Percentiles rank a stretch among this genome's conserved stretches.
Evolutionary conservation across 2,113 vertebrate genomes (phyloP).

Genomic region (Rafetus swinhoei): DNA sequence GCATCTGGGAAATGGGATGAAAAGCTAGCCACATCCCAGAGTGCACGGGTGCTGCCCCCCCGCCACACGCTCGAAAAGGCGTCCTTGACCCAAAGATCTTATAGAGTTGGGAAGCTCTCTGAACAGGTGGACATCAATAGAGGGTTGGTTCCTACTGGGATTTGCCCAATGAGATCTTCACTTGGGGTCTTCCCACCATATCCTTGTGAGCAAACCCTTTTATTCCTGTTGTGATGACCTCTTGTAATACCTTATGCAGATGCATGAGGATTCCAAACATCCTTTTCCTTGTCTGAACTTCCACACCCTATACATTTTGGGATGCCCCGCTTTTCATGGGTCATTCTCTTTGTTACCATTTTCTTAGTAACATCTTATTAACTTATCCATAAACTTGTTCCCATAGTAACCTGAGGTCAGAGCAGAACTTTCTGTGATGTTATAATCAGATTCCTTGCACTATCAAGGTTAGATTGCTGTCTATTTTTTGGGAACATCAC

Average conservation of each 20-base stretch:
- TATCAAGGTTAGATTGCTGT: not conserved
- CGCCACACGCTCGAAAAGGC: too few species aligned
- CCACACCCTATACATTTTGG: not conserved
- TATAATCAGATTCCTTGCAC: not conserved
- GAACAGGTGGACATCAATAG: not conserved
- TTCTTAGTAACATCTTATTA: not conserved
- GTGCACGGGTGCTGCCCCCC: too few species aligned
- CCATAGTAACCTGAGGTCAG: not conserved
- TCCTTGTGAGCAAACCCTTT: not conserved
- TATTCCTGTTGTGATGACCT: not conserved
- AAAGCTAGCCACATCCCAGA: too few species aligned
- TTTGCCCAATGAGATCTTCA: not conserved
- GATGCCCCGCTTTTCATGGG: not conserved
- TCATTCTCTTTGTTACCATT: not conserved
- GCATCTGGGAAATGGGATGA: too few species aligned
- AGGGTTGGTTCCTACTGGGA: not conserved
- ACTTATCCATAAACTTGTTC: not conserved
- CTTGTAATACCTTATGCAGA: not conserved
- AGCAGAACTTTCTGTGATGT: not conserved
- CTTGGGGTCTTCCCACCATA: not conserved
- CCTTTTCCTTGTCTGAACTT: not conserved
- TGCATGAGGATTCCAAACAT: not conserved
- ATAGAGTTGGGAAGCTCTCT: not conserved
- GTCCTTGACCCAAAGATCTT: not conserved
- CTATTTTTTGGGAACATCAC: not conserved